Percentiles rank a stretch among this genome's conserved stretches.
Conservation (phyloP, 92 coral and sea anemone species). For the Ricordea florida region DNA sequence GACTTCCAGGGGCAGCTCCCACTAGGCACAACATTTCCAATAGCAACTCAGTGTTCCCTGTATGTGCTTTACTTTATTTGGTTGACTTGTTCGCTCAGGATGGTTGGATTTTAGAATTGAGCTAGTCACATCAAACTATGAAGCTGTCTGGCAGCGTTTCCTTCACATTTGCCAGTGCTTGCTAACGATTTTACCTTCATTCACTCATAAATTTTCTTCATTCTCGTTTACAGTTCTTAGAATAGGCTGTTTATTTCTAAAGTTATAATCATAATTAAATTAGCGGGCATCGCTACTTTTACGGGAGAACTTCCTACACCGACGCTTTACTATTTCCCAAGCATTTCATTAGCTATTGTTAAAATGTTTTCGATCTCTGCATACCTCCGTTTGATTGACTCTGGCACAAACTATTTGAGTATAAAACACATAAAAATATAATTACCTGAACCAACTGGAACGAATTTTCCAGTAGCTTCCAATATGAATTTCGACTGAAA, state of each 20-base stretch:
- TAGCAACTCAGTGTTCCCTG: background rate
- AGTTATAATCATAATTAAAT: background rate
- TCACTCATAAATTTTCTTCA: background rate
- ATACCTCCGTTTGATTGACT: background rate
- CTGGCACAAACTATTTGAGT: background rate
- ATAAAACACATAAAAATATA: background rate
- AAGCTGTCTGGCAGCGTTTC: no score
- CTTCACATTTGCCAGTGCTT: no score
- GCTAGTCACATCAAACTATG: no score
- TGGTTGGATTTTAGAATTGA: no score
- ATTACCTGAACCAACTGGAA: conserved; percentile 37
- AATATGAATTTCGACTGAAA: background rate
- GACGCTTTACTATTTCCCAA: background rate
- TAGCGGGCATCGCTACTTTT: background rate
- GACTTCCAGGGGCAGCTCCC: background rate
- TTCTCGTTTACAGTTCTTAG: no score
- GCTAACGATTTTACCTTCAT: background rate
- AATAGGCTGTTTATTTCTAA: background rate
- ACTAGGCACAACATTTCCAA: background rate
- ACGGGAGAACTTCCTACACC: background rate
- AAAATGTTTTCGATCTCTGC: background rate
- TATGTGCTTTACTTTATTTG: background rate
- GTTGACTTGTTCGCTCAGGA: background rate
- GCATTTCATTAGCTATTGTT: background rate
- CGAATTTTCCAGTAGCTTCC: conserved; percentile 20